Conservation (phyloP, 2,113 vertebrate genomes). For the Onychorhynchus coronatus region DNA sequence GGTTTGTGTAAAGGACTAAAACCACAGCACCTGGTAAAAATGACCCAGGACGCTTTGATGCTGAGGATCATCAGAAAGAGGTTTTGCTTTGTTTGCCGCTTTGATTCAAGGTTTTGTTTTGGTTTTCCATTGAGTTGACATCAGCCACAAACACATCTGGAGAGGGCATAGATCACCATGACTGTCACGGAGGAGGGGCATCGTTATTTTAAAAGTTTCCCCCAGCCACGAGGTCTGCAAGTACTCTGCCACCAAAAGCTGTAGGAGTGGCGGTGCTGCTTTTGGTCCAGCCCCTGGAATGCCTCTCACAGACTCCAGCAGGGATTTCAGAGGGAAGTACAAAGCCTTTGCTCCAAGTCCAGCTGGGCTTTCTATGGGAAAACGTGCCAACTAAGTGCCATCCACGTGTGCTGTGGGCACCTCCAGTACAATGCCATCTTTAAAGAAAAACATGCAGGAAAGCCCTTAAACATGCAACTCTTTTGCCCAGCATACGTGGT, state of each 20-base stretch:
- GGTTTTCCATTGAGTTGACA: conserved; percentile 47
- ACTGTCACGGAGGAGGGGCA: not conserved
- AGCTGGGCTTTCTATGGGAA: not conserved
- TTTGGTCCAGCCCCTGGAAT: not conserved
- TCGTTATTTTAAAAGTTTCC: not conserved
- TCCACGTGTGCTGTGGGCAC: fast-evolving
- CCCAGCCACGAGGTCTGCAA: not conserved
- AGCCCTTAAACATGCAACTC: not conserved
- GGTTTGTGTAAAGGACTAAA: not conserved
- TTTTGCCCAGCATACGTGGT: fast-evolving
- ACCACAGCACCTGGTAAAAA: not conserved
- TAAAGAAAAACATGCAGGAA: not conserved
- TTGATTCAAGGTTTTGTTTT: conserved; percentile 58
- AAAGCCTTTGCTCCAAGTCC: not conserved
- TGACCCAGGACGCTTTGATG: not conserved
- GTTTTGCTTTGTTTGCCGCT: conserved; percentile 43
- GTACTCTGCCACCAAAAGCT: not conserved
- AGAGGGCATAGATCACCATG: conserved; percentile 43
- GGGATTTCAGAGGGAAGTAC: not conserved
- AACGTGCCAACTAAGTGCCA: not conserved
- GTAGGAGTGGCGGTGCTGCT: not conserved
- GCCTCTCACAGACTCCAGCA: not conserved
- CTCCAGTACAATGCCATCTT: not conserved
- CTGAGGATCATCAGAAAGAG: conserved; percentile 18
- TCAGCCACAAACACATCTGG: conserved; percentile 42